phyloP scores from a whole-genome alignment of 2,113 vertebrate species.

The Coryphaenoides rupestris region DNA sequence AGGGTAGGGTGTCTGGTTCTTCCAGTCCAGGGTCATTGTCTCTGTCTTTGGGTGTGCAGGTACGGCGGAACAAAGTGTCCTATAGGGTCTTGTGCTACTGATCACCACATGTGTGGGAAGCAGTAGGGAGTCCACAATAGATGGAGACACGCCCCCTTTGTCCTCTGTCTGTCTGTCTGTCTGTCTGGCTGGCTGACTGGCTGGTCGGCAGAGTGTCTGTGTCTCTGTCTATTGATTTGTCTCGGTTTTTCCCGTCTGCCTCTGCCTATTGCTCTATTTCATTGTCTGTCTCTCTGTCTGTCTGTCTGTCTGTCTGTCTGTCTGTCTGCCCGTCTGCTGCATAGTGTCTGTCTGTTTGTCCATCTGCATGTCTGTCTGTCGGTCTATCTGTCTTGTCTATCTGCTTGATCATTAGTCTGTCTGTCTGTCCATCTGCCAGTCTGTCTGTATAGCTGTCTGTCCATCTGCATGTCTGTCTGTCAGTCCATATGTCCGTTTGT shows the following conservation, averaged over 20 bases:
- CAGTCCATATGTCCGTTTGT: background rate
- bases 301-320: background rate
- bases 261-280: background rate
- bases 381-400: background rate
- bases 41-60: background rate
- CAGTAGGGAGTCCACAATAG: constrained; percentile 17
- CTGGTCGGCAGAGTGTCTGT: too few species aligned
- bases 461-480: background rate
- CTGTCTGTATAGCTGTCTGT: background rate
- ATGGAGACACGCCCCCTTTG: constrained; percentile 21
- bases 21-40: too few species aligned
- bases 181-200: background rate
- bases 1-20: too few species aligned
- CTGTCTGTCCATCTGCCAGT: background rate
- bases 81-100: constrained; percentile 5
- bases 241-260: background rate
- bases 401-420: background rate
- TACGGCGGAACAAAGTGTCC: constrained; percentile 13
- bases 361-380: background rate
- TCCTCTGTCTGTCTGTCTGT: constrained; percentile 3
- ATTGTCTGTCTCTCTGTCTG: background rate
- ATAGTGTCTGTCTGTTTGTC: too few species aligned
- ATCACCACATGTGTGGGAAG: constrained; percentile 34
- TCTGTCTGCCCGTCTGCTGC: background rate
- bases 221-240: background rate